A percentile compares a stretch with the other conserved stretches of the same genome.
Conservation (phyloP, 2,797 vertebrate species). For the Peromyscus aztecus region DNA sequence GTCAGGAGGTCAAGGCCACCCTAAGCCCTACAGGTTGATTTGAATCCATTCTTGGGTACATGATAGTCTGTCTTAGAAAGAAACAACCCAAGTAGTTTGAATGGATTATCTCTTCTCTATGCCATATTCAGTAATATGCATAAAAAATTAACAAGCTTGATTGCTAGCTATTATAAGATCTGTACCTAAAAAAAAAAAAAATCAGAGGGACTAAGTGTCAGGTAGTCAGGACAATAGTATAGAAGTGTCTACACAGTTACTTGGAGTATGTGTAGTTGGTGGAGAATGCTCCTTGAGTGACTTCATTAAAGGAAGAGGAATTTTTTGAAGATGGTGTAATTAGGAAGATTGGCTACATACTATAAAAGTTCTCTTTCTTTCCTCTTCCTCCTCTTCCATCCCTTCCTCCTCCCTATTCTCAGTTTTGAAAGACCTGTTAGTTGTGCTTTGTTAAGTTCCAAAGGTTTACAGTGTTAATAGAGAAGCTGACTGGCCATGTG, state of each 20-base stretch:
- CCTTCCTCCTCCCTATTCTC: too few species aligned
- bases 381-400: not conserved
- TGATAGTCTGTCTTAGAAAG: not conserved
- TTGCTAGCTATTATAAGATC: not conserved
- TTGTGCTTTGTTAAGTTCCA: slow-evolving; percentile 23
- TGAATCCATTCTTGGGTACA: not conserved
- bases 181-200: slow-evolving; percentile 34
- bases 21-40: not conserved
- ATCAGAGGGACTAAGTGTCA: not conserved
- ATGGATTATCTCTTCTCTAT: slow-evolving; percentile 7
- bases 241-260: not conserved
- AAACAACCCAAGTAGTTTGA: not conserved
- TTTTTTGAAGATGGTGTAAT: not conserved
- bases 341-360: not conserved
- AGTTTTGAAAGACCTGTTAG: not conserved
- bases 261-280: not conserved
- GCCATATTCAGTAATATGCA: not conserved
- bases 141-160: slow-evolving; percentile 37
- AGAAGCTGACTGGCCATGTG: not conserved
- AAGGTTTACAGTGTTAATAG: slow-evolving; percentile 23
- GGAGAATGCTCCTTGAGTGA: not conserved
- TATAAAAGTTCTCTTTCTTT: not conserved
- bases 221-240: not conserved
- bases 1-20: not conserved
- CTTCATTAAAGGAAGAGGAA: slow-evolving; percentile 27